Percentiles rank a stretch among this genome's conserved stretches.
phyloP scores from a whole-genome alignment of 1,140 invertebrate species.

The Spodoptera frugiperda region DNA sequence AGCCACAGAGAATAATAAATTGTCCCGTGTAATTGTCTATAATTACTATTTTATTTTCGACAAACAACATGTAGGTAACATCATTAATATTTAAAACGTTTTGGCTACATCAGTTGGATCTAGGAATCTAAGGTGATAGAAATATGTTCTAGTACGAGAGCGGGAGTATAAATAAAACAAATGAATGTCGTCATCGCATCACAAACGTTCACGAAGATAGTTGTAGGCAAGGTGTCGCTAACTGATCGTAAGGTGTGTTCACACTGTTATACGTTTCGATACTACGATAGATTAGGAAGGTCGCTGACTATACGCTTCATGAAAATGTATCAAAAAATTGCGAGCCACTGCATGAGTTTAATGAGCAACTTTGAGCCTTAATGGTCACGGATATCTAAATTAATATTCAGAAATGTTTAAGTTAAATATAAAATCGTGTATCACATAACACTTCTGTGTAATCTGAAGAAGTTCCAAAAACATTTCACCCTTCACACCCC shows the following conservation, averaged over 20 bases:
- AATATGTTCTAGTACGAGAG: constrained; percentile 22
- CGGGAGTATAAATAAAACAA: constrained; percentile 33
- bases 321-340: no score
- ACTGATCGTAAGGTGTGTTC: neutral
- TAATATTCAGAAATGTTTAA: no score
- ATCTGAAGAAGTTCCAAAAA: neutral
- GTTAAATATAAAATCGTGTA: no score
- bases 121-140: constrained; percentile 37
- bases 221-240: neutral
- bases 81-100: constrained; percentile 34
- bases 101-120: constrained; percentile 10
- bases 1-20: constrained; percentile 18
- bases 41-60: constrained; percentile 9
- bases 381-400: no score
- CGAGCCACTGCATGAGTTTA: no score
- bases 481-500: constrained; percentile 12
- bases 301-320: no score
- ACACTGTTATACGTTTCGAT: no score
- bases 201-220: neutral
- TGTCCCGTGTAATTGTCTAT: constrained; percentile 4
- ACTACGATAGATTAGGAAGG: no score
- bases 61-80: neutral
- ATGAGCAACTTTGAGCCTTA: no score
- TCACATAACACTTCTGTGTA: no score
- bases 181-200: constrained; percentile 12